Conservation (phyloP, 2,113 vertebrate genomes). For the Leucoraja erinaceus region DNA sequence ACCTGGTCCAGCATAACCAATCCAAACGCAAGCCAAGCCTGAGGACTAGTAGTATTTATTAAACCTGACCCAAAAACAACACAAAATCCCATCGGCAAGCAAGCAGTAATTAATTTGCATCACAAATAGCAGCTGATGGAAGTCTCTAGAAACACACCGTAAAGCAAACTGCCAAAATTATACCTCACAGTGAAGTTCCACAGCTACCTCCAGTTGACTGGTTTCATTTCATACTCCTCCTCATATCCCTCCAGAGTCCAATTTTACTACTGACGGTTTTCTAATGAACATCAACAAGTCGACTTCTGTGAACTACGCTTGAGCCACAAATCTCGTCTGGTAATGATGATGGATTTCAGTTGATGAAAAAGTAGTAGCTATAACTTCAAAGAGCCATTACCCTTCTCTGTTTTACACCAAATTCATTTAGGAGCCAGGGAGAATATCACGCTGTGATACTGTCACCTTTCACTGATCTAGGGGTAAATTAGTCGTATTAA, state of each 20-base stretch:
- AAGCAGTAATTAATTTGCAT: too few relatives aligned
- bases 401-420: background rate
- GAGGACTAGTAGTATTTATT: too few relatives aligned
- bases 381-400: background rate
- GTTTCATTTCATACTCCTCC: too few relatives aligned
- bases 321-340: background rate
- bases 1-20: too few relatives aligned
- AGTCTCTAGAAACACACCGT: background rate
- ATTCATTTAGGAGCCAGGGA: background rate
- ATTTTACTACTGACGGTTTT: background rate
- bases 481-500: background rate
- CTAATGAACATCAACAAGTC: background rate
- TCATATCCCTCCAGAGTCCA: background rate
- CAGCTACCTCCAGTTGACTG: background rate
- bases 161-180: background rate
- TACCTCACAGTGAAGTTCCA: background rate
- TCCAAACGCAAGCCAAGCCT: too few relatives aligned
- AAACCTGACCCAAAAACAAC: too few relatives aligned
- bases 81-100: too few relatives aligned
- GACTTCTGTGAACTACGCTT: background rate
- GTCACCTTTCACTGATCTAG: background rate
- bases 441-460: too few relatives aligned
- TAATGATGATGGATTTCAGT: background rate
- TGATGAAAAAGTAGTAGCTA: background rate
- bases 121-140: background rate